These are phyloP conservation scores for Apostichopus japonicus DNA, from an alignment of 35 echinoderm and acorn worm species.

Conservation along the genomic window DNA sequence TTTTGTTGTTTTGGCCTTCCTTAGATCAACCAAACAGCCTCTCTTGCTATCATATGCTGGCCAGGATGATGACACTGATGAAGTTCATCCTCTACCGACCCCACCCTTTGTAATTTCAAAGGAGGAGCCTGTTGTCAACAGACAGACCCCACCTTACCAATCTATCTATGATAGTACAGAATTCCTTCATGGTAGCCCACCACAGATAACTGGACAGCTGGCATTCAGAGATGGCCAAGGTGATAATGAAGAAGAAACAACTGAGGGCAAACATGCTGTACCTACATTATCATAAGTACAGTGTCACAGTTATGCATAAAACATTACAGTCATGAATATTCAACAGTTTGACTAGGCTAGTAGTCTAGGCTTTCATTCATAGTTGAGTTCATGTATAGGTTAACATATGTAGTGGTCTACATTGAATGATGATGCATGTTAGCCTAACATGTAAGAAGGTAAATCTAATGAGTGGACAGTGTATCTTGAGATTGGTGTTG, in stretches of 20 bases:
- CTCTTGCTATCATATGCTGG: constrained; percentile 81
- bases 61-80: constrained; percentile 85
- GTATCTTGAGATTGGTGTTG: no score
- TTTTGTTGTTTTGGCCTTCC: not conserved
- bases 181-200: constrained; percentile 72
- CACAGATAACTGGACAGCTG: constrained; percentile 65
- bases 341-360: no score
- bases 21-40: constrained; percentile 77
- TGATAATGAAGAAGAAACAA: constrained; percentile 1
- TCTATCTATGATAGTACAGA: constrained; percentile 91
- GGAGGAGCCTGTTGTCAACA: constrained; percentile 24
- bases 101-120: constrained; percentile 61
- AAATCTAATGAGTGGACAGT: no score
- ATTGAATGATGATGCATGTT: no score
- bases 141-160: constrained; percentile 44
- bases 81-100: constrained; percentile 74
- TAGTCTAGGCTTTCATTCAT: no score
- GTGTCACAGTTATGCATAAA: not conserved
- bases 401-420: no score
- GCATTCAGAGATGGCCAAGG: constrained; percentile 41
- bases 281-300: not conserved
- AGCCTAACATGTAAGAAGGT: no score
- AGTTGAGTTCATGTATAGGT: no score
- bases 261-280: not conserved
- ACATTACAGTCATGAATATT: not conserved